Conservation (phyloP, 2,888 invertebrate species). For the Nymphalis urticae region DNA sequence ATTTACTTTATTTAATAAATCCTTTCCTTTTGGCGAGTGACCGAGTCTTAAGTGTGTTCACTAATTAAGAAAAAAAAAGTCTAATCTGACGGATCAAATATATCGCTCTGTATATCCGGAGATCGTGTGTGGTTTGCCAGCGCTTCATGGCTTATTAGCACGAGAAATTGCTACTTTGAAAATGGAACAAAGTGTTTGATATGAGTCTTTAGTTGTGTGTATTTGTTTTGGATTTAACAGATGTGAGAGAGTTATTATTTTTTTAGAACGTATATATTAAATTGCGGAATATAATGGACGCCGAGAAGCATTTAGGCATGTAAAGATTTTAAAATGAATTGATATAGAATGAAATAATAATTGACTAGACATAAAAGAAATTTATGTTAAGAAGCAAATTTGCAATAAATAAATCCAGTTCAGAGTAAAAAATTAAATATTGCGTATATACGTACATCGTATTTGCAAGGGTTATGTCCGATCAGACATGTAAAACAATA, state of each 20-base stretch:
- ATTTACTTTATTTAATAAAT: no score
- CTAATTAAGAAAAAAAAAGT: conserved; percentile 44
- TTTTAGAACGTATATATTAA: not conserved
- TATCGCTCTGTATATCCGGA: conserved; percentile 56
- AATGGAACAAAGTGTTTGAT: conserved; percentile 31
- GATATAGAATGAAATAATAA: no score
- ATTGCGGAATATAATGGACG: not conserved
- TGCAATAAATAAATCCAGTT: no score
- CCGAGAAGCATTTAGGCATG: no score
- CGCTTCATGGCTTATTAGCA: conserved; percentile 74
- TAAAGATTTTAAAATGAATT: no score
- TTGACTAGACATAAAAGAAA: no score
- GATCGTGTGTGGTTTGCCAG: conserved; percentile 55
- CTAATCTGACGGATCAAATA: conserved; percentile 51
- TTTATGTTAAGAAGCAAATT: no score
- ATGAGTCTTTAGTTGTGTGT: conserved; percentile 17
- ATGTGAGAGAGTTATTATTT: conserved; percentile 4
- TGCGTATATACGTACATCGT: no score
- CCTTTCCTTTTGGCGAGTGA: not conserved
- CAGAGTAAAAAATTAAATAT: no score
- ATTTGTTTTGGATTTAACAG: conserved; percentile 22
- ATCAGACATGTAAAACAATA: no score
- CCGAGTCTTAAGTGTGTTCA: not conserved
- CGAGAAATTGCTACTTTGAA: conserved; percentile 60
- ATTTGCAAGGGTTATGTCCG: no score